Evolutionary conservation across 2,797 vertebrate species (phyloP).

Genomic region (Notolepis coatsorum): DNA sequence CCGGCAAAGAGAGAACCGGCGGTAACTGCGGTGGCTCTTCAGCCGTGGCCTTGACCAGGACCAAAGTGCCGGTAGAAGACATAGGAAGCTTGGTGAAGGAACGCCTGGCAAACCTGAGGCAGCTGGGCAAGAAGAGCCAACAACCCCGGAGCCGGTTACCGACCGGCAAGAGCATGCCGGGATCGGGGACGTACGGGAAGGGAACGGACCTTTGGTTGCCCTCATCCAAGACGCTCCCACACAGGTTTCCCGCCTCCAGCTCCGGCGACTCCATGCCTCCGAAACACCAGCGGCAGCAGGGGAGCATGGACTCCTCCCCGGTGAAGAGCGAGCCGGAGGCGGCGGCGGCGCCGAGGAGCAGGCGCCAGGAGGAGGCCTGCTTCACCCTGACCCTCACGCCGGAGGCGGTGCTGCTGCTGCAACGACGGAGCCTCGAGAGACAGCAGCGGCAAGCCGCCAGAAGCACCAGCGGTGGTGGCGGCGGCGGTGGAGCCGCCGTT

Average conservation of each 20-base stretch:
- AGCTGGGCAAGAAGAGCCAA: slow-evolving; percentile 72
- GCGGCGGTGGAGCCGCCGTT: slow-evolving; percentile 9
- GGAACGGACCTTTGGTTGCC: slow-evolving; percentile 45
- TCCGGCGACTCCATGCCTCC: slow-evolving; percentile 46
- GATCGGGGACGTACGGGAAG: slow-evolving; percentile 44
- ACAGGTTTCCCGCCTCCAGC: slow-evolving; percentile 39
- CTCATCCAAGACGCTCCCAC: slow-evolving; percentile 26
- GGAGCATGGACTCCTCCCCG: background rate
- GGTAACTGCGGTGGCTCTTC: slow-evolving; percentile 14
- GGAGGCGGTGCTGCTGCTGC: slow-evolving; percentile 80
- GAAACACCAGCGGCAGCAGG: slow-evolving; percentile 20
- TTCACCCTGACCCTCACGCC: slow-evolving; percentile 81
- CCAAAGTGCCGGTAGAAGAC: slow-evolving; percentile 47
- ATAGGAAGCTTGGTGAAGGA: slow-evolving; percentile 62
- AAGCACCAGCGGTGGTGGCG: slow-evolving; percentile 12
- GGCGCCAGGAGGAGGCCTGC: slow-evolving; percentile 45
- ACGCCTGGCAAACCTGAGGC: slow-evolving; percentile 73
- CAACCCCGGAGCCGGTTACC: slow-evolving; percentile 58
- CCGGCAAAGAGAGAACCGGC: slow-evolving; percentile 36
- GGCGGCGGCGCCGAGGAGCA: slow-evolving; percentile 41
- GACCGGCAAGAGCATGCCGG: slow-evolving; percentile 36
- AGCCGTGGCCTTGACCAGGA: slow-evolving; percentile 7
- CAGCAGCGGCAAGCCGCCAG: slow-evolving; percentile 39
- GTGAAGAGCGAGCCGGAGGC: slow-evolving; percentile 25
- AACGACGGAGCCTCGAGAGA: slow-evolving; percentile 77